Base-by-base conservation (phyloP, 2,888 invertebrate genomes). In the Drosophila flavopinicola region DNA sequence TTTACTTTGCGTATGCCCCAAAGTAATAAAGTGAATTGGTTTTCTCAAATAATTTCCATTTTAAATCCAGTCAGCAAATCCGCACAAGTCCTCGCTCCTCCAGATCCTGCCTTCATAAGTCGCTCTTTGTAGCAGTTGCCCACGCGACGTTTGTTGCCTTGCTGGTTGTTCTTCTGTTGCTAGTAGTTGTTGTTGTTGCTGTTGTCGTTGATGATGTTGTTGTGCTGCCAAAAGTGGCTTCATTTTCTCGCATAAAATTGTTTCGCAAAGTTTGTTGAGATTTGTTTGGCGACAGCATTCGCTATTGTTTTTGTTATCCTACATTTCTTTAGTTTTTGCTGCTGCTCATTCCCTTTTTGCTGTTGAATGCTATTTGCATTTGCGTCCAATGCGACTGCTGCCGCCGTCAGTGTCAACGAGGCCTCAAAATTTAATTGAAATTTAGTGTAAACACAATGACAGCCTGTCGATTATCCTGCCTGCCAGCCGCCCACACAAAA, bases 11-110 rank as follows among this genome's bases (percentile, higher is more conserved):
- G 76, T 80, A 72, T 80, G 83, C 85, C 80, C 80, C 83, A 85
- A 80, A 80, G 80, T 80, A 85, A 80, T 80, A 80, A 80, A 80
- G 83, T 85, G 80, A 80, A 80, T 80, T 80, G 85, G 80, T 82
- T 85, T 80, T 66, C 85, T 78, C 78, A 78, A 80, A 80, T 80
- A 85, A 80, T 80, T 85, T 80, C 80, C 85, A 80, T 80, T 80
- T 80, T 80, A 80, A 80, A 80, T 85, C 80, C 80, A 85, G 80
- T 82, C 75, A 61, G 82, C 82, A 80, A 80, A 85, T 80, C 80
- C 83, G 59, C 78, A 58, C 67, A 60, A 64, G 72, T 15, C 39
- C 20, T 29, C 17, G n/a, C 45, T 7, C 45, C 30, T 6, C 4
- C 15, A 20, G 20, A 20, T 4, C 20, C 20, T 4, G 20, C 6